phyloP scores from a whole-genome alignment of 2,888 invertebrate genomes.

The Lasioglossum oenotherae region DNA sequence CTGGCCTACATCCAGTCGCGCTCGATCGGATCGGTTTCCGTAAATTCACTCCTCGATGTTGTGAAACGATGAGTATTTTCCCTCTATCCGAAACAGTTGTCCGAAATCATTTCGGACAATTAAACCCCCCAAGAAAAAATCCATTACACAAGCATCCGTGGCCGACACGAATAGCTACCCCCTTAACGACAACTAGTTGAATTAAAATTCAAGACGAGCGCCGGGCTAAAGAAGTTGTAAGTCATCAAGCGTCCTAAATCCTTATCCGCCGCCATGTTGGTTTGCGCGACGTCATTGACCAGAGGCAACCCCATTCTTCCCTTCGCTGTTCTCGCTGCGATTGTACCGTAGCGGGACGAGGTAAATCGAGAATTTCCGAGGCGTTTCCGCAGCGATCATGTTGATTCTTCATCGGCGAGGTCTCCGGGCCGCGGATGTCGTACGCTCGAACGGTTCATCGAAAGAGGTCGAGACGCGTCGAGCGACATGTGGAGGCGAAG shows the following conservation, averaged over 20 bases:
- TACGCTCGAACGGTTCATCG: not conserved
- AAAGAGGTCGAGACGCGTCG: not conserved
- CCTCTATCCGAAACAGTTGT: not conserved
- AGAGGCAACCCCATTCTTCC: not conserved
- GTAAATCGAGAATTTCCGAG: not conserved
- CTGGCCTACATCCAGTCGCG: not conserved
- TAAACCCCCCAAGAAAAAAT: no score
- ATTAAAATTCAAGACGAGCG: not conserved
- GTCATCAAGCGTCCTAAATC: slow-evolving; percentile 4
- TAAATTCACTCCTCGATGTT: not conserved
- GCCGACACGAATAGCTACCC: not conserved
- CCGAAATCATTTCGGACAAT: not conserved
- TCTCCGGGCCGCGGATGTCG: not conserved
- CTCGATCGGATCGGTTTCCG: slow-evolving; percentile 11
- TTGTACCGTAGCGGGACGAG: not conserved
- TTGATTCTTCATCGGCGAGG: not conserved
- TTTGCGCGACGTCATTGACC: not conserved
- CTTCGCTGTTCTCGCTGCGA: not conserved
- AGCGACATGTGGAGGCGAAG: not conserved
- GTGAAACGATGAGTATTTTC: not conserved
- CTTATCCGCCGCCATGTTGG: slow-evolving; percentile 7
- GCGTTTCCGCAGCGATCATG: not conserved
- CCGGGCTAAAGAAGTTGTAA: not conserved
- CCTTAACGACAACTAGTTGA: not conserved
- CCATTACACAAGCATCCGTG: not conserved